Base-by-base conservation (phyloP, 2,113 vertebrate genomes). In the Raja brachyura region DNA sequence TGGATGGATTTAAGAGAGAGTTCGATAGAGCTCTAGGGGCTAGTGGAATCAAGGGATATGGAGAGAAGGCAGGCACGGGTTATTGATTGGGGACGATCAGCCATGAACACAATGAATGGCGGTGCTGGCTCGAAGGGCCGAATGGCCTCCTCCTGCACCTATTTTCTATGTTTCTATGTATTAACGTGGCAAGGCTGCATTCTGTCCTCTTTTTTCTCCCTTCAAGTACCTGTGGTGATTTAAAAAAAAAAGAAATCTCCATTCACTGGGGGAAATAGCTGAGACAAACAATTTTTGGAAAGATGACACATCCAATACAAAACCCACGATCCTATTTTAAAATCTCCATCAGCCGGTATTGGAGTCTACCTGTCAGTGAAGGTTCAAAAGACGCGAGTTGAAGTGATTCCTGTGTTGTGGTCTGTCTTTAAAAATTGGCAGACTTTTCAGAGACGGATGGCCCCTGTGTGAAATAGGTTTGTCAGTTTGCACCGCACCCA, bases 401-500 rank as follows among this genome's bases (percentile, higher is more conserved):
- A n/a, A n/a, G 59, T 48, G 22, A 70, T 70, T 90, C 66, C 31
- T 70, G 33, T 25, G 22, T 88, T 66, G 59, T 31, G 66, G 88
- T 39, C 20, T 39, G 33, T 31, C 63, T 70, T 70, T 39, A 25
- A 48, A 39, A 90, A 39, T 90, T 70, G 66, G 33, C 63, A 39
- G 61, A 3, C 70, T 90, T 90, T 73, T 33, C 31, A 20, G 31
- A 70, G 22, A 4, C 39, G 20, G 7, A 70, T 11, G 1, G 66
- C 31, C 66, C 63, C 18, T 25, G 39, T 70, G 31, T 90, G 88
- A 90, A 70, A 70, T 70, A 63, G 20, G 39, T 73, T 90, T 70
- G 88, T 90, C 88, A 90, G 63, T 22, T 70, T 90, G 33, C n/a
- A 28, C 63, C 39, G 88, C 70, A 31, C 88, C 63, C n/a, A 70